A percentile compares a stretch with the other conserved stretches of the same genome.
Evolutionary conservation across 2,113 vertebrate genomes (phyloP).

Genomic region (Apodemus sylvaticus): DNA sequence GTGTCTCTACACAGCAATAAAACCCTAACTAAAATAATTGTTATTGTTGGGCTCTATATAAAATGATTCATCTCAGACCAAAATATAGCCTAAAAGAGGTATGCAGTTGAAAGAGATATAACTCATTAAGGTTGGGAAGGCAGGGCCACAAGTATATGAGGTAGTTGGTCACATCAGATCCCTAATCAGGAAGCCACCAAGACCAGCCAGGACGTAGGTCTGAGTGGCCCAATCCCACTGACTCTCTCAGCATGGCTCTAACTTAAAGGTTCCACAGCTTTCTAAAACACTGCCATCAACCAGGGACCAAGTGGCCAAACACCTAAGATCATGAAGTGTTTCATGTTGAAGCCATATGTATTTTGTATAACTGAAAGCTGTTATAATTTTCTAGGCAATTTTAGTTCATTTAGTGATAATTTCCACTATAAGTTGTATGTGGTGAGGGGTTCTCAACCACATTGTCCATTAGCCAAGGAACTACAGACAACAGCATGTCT

Average conservation of each 20-base stretch:
- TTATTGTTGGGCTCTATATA: no score
- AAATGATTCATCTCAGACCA: no score
- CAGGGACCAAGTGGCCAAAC: neutral
- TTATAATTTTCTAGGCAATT: neutral
- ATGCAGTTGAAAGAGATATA: neutral
- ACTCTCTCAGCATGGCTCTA: neutral
- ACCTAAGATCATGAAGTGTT: neutral
- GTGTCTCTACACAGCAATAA: no score
- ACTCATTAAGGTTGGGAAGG: neutral
- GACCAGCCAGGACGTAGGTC: neutral
- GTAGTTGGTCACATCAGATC: neutral
- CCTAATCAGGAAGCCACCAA: neutral
- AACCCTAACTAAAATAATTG: no score
- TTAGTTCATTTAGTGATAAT: slow-evolving; percentile 44
- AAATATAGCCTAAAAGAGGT: neutral
- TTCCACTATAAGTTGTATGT: neutral
- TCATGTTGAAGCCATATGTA: neutral
- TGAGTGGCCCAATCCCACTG: no score
- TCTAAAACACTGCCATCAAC: neutral
- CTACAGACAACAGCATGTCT: neutral
- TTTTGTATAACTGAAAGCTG: neutral
- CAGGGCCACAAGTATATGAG: neutral
- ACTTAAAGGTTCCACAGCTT: neutral
- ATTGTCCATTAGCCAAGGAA: neutral
- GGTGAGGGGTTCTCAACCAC: neutral